These are phyloP conservation scores for Hippolais icterina DNA, from an alignment of 2,113 vertebrate species.

Conservation along the genomic window DNA sequence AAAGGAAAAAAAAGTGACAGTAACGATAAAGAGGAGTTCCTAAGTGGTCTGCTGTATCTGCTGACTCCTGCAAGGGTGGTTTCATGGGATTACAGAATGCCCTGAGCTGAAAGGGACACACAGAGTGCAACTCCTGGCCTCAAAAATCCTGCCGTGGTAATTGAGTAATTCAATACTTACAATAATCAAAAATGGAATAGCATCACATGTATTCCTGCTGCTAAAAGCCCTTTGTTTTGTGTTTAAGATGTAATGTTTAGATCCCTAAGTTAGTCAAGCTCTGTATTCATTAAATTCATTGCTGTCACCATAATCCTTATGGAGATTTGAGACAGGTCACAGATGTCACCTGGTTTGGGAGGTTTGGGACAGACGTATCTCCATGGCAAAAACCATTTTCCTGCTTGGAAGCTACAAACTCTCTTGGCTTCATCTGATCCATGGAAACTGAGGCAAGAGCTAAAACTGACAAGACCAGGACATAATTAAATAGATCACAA, in stretches of 20 bases:
- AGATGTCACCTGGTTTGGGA: background rate
- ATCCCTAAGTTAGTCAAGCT: background rate
- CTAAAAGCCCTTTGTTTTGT: background rate
- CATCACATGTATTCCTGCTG: background rate
- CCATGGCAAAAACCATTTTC: background rate
- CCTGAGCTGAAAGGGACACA: background rate
- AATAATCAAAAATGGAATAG: background rate
- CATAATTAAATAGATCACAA: background rate
- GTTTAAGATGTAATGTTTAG: background rate
- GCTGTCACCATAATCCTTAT: background rate
- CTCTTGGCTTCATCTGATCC: background rate
- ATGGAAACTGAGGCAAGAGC: background rate
- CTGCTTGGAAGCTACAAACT: background rate
- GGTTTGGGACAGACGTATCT: background rate
- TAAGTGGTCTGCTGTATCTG: background rate
- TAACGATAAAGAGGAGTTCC: conserved; percentile 39
- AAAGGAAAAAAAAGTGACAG: conserved; percentile 57
- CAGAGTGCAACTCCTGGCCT: background rate
- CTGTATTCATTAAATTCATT: background rate
- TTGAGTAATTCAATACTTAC: background rate
- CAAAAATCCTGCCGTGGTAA: background rate
- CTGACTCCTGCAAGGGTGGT: background rate
- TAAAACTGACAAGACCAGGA: background rate
- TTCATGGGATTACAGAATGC: accelerated
- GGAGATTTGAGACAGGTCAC: background rate